Conservation (phyloP, 2,888 invertebrate genomes). For the Branchipolynoe longqiensis region DNA sequence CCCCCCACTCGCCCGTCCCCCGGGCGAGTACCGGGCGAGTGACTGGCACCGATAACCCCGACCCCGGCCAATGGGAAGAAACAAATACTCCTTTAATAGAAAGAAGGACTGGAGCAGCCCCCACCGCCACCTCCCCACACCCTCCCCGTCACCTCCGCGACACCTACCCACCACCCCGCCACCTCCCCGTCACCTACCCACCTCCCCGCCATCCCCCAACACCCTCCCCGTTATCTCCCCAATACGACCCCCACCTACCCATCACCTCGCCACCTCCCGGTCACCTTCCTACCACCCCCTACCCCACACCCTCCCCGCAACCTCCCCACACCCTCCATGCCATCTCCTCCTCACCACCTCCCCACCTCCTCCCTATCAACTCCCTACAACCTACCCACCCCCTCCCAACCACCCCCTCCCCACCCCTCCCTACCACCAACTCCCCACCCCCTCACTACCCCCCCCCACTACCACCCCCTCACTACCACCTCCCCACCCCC, state of each 20-base stretch:
- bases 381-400: not conserved
- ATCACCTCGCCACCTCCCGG: not conserved
- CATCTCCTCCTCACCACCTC: not conserved
- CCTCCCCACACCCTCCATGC: not conserved
- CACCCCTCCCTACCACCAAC: no score
- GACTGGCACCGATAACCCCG: conserved; percentile 24
- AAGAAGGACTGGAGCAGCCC: conserved; percentile 10
- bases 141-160: no score
- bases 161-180: no score
- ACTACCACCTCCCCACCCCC: no score
- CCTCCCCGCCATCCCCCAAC: no score
- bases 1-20: not conserved
- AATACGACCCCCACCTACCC: not conserved
- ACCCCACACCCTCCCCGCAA: no score
- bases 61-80: conserved; percentile 54
- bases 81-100: conserved; percentile 59
- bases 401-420: not conserved
- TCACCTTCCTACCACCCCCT: no score
- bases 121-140: not conserved
- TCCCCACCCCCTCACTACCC: no score
- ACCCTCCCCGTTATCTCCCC: no score
- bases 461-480: not conserved
- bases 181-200: not conserved
- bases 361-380: no score
- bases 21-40: conserved; percentile 2